A percentile compares a stretch with the other conserved stretches of the same genome.
Conservation (phyloP, 2,797 vertebrate genomes). For the Sebastes goodei region DNA sequence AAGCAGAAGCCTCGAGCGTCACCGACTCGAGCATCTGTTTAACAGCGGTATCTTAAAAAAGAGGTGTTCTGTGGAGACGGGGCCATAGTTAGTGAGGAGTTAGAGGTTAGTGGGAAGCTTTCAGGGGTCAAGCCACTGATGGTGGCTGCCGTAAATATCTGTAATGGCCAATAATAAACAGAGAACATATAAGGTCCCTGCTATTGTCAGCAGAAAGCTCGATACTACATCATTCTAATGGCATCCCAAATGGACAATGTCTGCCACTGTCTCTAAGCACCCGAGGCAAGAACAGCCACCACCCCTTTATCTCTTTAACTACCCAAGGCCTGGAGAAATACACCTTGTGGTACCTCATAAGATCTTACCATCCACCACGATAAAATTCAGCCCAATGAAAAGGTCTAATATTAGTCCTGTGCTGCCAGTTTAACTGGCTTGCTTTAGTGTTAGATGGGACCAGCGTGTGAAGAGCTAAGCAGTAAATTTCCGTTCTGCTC, state of each 20-base stretch:
- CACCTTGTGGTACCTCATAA: slow-evolving; percentile 46
- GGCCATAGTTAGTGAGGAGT: slow-evolving; percentile 46
- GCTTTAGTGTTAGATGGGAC: slow-evolving; percentile 26
- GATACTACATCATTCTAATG: slow-evolving; percentile 72
- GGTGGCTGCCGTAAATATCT: slow-evolving; percentile 74
- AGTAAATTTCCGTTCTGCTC: slow-evolving; percentile 27
- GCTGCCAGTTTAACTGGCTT: slow-evolving; percentile 48
- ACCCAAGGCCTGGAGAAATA: slow-evolving; percentile 51
- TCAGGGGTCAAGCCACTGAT: slow-evolving; percentile 61
- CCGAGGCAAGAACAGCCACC: slow-evolving; percentile 42
- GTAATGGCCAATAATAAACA: slow-evolving; percentile 76
- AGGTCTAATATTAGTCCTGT: slow-evolving; percentile 51
- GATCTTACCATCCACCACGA: slow-evolving; percentile 38
- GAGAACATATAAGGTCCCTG: slow-evolving; percentile 64
- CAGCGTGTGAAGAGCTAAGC: slow-evolving; percentile 24
- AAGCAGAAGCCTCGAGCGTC: neutral
- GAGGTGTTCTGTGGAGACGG: slow-evolving; percentile 26
- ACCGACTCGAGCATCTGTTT: slow-evolving; percentile 17
- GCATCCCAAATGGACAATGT: slow-evolving; percentile 68
- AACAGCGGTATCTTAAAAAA: slow-evolving; percentile 13
- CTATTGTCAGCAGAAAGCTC: slow-evolving; percentile 72
- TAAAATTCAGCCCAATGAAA: slow-evolving; percentile 48
- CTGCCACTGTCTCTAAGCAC: slow-evolving; percentile 57
- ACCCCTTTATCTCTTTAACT: slow-evolving; percentile 68
- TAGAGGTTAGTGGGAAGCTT: slow-evolving; percentile 61